These are phyloP conservation scores for Drosophila pullipes DNA, from an alignment of 2,888 invertebrate genomes.

Conservation along the genomic window DNA sequence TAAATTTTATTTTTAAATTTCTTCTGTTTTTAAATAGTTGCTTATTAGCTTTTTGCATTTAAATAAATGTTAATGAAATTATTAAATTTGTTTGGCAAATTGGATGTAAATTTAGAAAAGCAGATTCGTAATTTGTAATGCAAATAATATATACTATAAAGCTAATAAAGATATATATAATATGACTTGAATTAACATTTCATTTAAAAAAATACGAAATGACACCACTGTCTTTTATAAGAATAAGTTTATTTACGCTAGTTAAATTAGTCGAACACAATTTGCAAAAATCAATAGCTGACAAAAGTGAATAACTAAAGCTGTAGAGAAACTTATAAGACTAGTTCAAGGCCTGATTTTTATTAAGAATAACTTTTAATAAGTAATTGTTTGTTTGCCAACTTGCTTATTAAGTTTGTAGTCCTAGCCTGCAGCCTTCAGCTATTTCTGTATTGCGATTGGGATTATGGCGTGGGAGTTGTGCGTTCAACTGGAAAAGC, in stretches of 20 bases:
- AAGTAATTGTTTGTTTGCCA: background rate
- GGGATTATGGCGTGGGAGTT: conserved; percentile 4
- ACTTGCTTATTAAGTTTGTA: too few species aligned
- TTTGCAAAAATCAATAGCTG: background rate
- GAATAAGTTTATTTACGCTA: conserved; percentile 1
- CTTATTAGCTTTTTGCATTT: too few species aligned
- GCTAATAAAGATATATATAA: background rate
- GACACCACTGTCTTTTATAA: conserved; percentile 6
- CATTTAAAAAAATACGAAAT: background rate
- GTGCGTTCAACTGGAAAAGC: conserved; percentile 18
- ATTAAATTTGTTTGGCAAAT: too few species aligned
- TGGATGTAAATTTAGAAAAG: too few species aligned
- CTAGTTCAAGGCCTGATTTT: conserved; percentile 20
- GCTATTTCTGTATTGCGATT: background rate
- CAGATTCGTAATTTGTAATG: background rate
- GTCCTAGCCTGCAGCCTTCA: background rate
- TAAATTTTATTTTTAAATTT: background rate
- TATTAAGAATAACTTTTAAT: background rate
- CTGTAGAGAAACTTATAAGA: background rate
- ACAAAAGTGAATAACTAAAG: background rate
- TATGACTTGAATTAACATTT: background rate
- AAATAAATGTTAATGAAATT: too few species aligned
- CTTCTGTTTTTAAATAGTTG: too few species aligned
- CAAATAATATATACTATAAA: background rate
- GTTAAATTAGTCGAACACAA: background rate